Conservation (phyloP, 2,113 vertebrate species). For the Ictalurus furcatus region DNA sequence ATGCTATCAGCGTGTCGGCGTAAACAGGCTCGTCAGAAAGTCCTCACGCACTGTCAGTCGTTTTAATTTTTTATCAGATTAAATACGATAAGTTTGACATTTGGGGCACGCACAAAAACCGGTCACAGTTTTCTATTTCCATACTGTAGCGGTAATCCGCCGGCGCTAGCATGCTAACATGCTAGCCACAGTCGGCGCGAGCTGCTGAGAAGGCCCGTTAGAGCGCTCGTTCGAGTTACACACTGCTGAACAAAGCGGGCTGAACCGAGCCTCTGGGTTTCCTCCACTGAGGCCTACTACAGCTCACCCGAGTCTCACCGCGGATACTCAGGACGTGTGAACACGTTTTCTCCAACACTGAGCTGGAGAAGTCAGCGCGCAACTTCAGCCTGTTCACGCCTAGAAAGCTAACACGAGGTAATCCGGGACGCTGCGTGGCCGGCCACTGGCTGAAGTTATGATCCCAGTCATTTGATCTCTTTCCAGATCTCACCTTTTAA, state of each 20-base stretch:
- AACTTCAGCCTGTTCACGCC: background rate
- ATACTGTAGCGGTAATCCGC: background rate
- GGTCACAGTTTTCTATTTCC: background rate
- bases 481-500: background rate
- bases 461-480: slow-evolving; percentile 3
- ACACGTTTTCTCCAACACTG: background rate
- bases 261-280: background rate
- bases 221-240: background rate
- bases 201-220: background rate
- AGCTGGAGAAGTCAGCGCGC: too few species aligned
- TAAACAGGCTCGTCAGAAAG: background rate
- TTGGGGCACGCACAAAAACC: background rate
- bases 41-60: background rate
- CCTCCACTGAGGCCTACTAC: background rate
- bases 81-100: background rate
- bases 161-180: slow-evolving; percentile 2
- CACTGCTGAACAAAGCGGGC: slow-evolving; percentile 15
- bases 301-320: background rate
- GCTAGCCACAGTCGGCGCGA: background rate
- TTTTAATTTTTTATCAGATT: background rate
- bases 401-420: slow-evolving; percentile 26
- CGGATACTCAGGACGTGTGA: background rate
- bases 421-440: slow-evolving; percentile 7
- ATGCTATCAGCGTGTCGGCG: background rate
- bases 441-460: background rate